phyloP scores from a whole-genome alignment of 1,140 invertebrate species.

The Achatina immaculata region DNA sequence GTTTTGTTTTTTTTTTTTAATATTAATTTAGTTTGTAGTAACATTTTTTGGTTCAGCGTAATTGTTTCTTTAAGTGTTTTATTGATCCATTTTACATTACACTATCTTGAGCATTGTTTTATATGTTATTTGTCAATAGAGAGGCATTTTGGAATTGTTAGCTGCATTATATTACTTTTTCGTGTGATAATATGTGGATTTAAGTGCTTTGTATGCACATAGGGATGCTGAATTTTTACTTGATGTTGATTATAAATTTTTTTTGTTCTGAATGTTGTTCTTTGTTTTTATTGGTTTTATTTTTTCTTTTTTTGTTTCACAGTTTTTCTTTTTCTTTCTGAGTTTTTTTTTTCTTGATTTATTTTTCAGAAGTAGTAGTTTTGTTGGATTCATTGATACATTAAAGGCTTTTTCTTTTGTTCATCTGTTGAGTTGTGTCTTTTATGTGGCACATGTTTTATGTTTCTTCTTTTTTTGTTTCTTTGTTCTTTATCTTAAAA shows the following conservation, averaged over 20 bases:
- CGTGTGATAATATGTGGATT: conserved; percentile 20
- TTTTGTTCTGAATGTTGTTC: not conserved
- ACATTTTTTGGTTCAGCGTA: not conserved
- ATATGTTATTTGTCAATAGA: not conserved
- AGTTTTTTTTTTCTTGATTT: not conserved
- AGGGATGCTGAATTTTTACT: not conserved
- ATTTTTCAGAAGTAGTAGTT: not conserved
- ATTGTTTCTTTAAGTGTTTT: conserved; percentile 7
- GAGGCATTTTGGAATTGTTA: not conserved
- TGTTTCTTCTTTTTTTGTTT: too few relatives aligned
- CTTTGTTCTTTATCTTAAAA: too few relatives aligned
- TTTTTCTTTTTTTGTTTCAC: not conserved
- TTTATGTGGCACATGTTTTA: conserved; percentile 23
- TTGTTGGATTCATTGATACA: conserved; percentile 7
- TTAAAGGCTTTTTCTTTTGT: conserved; percentile 25
- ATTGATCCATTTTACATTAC: not conserved
- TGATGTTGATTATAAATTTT: conserved; percentile 1
- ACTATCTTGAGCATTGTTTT: not conserved
- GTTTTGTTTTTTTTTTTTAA: not conserved
- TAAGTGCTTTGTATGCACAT: conserved; percentile 10
- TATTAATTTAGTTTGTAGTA: not conserved
- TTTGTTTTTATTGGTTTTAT: not conserved
- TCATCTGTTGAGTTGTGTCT: conserved; percentile 23
- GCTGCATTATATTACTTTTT: conserved; percentile 28
- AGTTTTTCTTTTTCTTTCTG: not conserved